Evolutionary conservation across 2,888 invertebrate species (phyloP).

Genomic region (Epirrhoe tristata): DNA sequence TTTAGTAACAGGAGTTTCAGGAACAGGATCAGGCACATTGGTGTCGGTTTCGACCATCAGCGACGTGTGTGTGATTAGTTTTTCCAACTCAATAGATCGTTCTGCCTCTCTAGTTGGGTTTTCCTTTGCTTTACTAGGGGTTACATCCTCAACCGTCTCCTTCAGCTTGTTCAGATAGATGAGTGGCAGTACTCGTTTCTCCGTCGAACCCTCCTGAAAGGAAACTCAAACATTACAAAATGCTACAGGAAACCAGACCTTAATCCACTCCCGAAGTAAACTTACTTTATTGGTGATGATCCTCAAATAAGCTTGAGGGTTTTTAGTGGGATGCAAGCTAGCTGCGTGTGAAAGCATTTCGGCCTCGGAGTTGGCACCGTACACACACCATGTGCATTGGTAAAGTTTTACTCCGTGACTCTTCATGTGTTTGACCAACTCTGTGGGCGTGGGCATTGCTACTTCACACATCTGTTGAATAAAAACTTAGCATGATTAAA

Average conservation of each 20-base stretch:
- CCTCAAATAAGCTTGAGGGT: conserved; percentile 73
- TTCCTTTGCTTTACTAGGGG: conserved; percentile 49
- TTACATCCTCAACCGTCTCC: conserved; percentile 53
- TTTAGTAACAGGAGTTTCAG: conserved; percentile 16
- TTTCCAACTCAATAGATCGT: conserved; percentile 73
- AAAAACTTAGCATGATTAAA: conserved; percentile 5
- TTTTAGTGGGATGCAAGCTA: conserved; percentile 69
- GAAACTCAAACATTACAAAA: conserved; percentile 2
- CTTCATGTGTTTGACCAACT: conserved; percentile 67
- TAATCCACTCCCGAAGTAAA: neutral
- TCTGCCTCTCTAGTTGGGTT: conserved; percentile 73
- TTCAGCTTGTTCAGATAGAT: conserved; percentile 66
- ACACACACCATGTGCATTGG: conserved; percentile 76
- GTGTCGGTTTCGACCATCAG: conserved; percentile 47
- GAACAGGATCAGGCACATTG: neutral
- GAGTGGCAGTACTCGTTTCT: conserved; percentile 68
- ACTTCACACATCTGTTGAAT: conserved; percentile 61
- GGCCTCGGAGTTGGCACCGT: conserved; percentile 67
- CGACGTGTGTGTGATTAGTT: conserved; percentile 64
- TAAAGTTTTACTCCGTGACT: conserved; percentile 73
- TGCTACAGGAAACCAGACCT: neutral
- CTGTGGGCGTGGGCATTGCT: conserved; percentile 50
- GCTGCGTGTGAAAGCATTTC: conserved; percentile 70
- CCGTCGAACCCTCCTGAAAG: conserved; percentile 66
- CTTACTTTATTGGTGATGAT: conserved; percentile 57